Evolutionary conservation across 2,888 invertebrate species (phyloP), one percentile per base, ranked within the genome.

Genomic region (Athalia circularis): DNA sequence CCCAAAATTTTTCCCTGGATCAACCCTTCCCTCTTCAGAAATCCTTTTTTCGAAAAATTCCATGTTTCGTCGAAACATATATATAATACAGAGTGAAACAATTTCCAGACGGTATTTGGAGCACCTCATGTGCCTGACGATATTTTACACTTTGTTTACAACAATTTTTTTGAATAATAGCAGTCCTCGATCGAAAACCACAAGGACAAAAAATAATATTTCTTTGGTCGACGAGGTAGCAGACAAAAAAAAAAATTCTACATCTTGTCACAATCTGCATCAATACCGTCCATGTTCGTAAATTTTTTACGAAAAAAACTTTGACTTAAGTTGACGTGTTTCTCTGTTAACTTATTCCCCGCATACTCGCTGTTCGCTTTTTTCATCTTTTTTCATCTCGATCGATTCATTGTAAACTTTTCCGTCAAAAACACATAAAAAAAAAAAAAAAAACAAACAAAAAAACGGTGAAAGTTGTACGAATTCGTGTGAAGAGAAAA

Each of bases 401-500:
- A 5, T 54, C 0, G 7, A 52, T 65, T 6, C 13, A 15, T 50
- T 47, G 50, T 48, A 67, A 67, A 64, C 67, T 67, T 70, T 29
- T 29, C 29, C 29, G 43, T 11, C 9, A 48, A 45, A 15, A 43
- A 54, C 11, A 48, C 5, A 13, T 48, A 48, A 48, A n/a, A 2
- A n/a, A 48, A 47, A n/a, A 48, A 48, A 50, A 15, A 65, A 48
- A 11, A 4, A 45, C n/a, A 5, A 70, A 52, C 9, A n/a, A 54
- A 6, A 11, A 68, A 68, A 70, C 57, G 29, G 45, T 43, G 0
- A 43, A 29, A 54, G 52, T 68, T 43, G 52, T 50, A 54, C 13
- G 9, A 29, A 68, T 68, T 68, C 52, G 29, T 29, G 29, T 29
- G 29, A 43, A 68, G 68, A 68, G 54, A 52, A 54, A 8, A 68